Conservation (phyloP, 2,113 vertebrate genomes). For the Limnothrissa miodon region DNA sequence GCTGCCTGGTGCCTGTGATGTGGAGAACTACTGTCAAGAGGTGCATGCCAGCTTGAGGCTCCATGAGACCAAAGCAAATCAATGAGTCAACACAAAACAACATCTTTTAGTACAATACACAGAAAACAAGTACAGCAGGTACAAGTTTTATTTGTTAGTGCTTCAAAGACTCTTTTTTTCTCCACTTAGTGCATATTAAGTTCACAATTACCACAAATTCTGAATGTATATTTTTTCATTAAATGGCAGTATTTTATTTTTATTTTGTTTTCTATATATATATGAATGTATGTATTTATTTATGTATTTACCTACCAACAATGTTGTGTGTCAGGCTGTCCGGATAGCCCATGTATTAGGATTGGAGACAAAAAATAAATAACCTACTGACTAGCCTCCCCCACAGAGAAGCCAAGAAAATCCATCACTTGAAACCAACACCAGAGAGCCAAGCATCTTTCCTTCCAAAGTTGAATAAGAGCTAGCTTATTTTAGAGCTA, state of each 20-base stretch:
- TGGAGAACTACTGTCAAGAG: not conserved
- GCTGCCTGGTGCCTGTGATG: conserved; percentile 15
- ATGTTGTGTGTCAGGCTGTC: conserved; percentile 70
- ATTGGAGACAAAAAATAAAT: conserved; percentile 76
- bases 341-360: conserved; percentile 75
- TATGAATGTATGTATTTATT: too few species aligned
- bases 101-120: not conserved
- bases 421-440: conserved; percentile 68
- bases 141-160: not conserved
- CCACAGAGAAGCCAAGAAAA: conserved; percentile 72
- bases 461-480: too few species aligned
- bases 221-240: not conserved
- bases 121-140: not conserved
- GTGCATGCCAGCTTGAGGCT: not conserved
- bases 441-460: conserved; percentile 51
- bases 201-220: not conserved
- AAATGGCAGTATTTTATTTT: conserved; percentile 21
- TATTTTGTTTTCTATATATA: conserved; percentile 40
- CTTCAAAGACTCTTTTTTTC: not conserved
- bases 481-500: too few species aligned
- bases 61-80: not conserved
- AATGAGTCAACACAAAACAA: not conserved
- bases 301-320: conserved; percentile 27
- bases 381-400: conserved; percentile 74
- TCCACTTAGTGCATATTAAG: not conserved